Evolutionary conservation across 2,113 vertebrate species (phyloP).

Genomic region (Hyperoodon ampullatus): DNA sequence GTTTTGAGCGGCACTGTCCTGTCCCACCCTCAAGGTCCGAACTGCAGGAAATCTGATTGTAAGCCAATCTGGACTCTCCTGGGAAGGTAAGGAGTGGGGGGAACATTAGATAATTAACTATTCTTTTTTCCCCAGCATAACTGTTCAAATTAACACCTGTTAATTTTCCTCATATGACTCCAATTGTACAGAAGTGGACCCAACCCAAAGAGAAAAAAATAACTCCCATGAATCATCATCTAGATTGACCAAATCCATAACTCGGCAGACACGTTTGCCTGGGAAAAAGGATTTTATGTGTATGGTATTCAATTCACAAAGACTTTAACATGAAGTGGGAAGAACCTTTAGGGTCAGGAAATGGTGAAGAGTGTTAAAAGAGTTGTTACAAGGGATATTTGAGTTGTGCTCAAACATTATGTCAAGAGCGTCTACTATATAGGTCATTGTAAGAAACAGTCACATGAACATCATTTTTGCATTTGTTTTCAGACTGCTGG

Average conservation of each 20-base stretch:
- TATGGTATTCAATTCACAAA: neutral
- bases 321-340: neutral
- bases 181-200: neutral
- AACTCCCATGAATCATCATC: neutral
- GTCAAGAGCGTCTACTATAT: neutral
- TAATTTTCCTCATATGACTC: neutral
- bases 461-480: neutral
- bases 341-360: slow-evolving; percentile 20
- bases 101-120: neutral
- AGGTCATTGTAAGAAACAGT: neutral
- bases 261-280: neutral
- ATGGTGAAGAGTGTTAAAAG: neutral
- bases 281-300: neutral
- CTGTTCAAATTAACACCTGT: neutral
- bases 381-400: neutral
- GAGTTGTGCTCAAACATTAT: neutral
- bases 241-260: neutral
- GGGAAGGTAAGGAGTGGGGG: neutral
- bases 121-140: neutral
- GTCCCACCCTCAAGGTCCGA: neutral
- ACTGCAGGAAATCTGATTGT: neutral
- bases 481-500: neutral
- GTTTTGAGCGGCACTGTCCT: neutral
- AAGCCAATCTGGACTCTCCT: neutral
- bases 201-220: neutral